Conservation (phyloP, 2,113 vertebrate genomes). For the Mormyrus iriodes region DNA sequence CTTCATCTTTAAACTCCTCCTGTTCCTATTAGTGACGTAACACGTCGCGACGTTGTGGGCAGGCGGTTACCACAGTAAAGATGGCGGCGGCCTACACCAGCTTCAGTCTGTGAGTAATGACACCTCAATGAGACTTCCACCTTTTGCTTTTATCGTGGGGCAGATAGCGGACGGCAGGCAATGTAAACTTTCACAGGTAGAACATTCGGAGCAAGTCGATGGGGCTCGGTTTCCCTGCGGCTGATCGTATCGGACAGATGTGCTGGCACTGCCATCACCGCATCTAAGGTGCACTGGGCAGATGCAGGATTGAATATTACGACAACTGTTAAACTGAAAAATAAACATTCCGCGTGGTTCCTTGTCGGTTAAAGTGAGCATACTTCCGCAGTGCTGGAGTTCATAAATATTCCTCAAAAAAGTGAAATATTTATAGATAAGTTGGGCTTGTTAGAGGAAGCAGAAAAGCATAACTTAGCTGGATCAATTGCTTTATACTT, state of each 20-base stretch:
- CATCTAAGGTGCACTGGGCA: not conserved
- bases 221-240: not conserved
- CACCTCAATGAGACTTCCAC: not conserved
- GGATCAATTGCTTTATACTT: not conserved
- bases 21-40: not conserved
- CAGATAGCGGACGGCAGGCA: not conserved
- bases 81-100: constrained; percentile 8
- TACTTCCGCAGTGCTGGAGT: not conserved
- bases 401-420: not conserved
- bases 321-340: not conserved
- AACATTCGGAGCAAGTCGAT: not conserved
- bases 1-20: not conserved
- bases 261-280: not conserved
- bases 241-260: not conserved
- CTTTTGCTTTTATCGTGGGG: not conserved
- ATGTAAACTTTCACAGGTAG: not conserved
- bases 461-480: not conserved
- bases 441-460: not conserved
- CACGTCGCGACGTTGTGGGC: not conserved
- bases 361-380: not conserved
- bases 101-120: constrained; percentile 2
- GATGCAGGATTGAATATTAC: not conserved
- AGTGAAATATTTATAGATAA: not conserved
- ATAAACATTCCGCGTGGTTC: not conserved
- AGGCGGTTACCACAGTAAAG: not conserved